Evolutionary conservation across 1,140 invertebrate species (phyloP), one percentile per base, ranked within the genome.

Genomic region (Camponotus pennsylvanicus): DNA sequence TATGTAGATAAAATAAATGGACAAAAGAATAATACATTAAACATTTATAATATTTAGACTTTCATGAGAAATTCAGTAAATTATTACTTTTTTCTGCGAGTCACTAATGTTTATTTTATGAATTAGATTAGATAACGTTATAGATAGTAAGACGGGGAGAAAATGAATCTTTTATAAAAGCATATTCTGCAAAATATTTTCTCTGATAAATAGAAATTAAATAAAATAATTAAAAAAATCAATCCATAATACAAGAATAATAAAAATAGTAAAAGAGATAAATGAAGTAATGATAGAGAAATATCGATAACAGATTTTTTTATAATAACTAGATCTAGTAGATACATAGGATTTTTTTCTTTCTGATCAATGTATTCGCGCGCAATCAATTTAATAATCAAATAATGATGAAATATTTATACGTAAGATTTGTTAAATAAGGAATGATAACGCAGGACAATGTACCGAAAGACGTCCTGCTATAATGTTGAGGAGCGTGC

Each of bases 401-500:
- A 63, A 77, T 49, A 21, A n/a, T 1, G 27, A 59, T 9, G 34
- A 79, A 67, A 27, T 70, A 15, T 21, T 78, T 21, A 66, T 21
- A 40, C 4, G 3, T 52, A 52, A 21, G 45, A 27, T 42, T 63
- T 15, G 6, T 77, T 34, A 8, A 49, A 13, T 1, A 57, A 9
- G 57, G 4, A 13, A 32, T 32, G 9, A 42, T 34, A 32, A 42
- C 11, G 52, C 57, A 32, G 37, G 37, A 69, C 52, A 21, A 66
- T 37, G 45, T 37, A n/a, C 34, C 21, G 64, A 49, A 18, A 49
- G 59, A 27, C 55, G 40, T 40, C 27, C 66, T 70, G 77, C 45
- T 70, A 67, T 61, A 80, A 55, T 42, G n/a, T 40, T 15, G 34
- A 80, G 76, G 3, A 55, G 77, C 79, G 55, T 63, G 32, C 79